Evolutionary conservation across 2,888 invertebrate species (phyloP), one percentile per base, ranked within the genome.

Genomic region (Buathra laborator): DNA sequence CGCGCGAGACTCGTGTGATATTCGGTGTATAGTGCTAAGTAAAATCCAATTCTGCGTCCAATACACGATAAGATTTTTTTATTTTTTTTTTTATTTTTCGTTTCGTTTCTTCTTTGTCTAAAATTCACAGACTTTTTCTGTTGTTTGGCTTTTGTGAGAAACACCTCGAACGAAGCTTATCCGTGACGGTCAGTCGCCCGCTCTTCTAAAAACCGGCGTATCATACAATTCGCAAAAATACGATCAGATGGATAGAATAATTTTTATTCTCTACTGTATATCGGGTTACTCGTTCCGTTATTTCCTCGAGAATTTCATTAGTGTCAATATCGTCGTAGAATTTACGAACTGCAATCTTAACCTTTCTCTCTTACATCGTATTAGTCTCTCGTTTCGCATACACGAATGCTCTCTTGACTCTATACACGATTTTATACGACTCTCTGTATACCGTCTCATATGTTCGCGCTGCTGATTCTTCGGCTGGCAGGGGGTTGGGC

Each of bases 1-100:
- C 37, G 37, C 37, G 10, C 76, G 19, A 59, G 78, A 37, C 37
- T 37, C 16, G 10, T 32, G 32, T 44, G 78, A 83, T 83, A 68
- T 79, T 79, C 78, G 56, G 19, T 44, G 62, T 70, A 68, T 37
- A 74, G 74, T 62, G 78, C 78, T 75, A 62, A 74, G 78, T 83
- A 83, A 74, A 78, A 74, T 74, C 78, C 83, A 79, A 74, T 79
- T 83, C 78, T 68, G 78, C 74, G 19, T 46, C 72, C 37, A 37
- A 37, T 68, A 32, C 62, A 48, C 74, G 83, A 83, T 79, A 83
- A 83, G 24, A 74, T 78, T 51, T 79, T 48, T 62, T 78, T 74
- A 32, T 74, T 53, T 56, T 6, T 48, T 51, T 79, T 48, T 62
- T 79, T 62, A 44, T 79, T 53, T 56, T 6, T 24, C 43, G 14